Evolutionary conservation across 1,140 invertebrate genomes (phyloP).

Genomic region (Lepidurus apus): DNA sequence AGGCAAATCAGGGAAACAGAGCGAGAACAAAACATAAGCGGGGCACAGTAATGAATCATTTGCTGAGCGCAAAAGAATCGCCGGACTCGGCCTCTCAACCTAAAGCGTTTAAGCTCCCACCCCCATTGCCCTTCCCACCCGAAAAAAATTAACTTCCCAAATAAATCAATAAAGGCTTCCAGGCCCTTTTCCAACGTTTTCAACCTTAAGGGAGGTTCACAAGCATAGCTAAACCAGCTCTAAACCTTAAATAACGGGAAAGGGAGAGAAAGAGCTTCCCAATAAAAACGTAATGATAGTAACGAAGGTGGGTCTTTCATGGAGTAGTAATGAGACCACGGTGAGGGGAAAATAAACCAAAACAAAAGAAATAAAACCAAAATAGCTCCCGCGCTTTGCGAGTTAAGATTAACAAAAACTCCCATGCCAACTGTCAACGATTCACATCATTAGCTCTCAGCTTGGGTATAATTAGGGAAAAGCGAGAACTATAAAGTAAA

Average conservation of each 20-base stretch:
- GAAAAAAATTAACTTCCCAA: neutral
- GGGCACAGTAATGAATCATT: slow-evolving; percentile 3
- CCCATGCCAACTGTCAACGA: no score
- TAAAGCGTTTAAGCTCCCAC: neutral
- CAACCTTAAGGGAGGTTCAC: neutral
- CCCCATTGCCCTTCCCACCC: neutral
- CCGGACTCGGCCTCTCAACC: neutral
- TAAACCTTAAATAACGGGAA: neutral
- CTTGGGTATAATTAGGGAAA: neutral
- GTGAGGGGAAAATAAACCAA: neutral
- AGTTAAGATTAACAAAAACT: no score
- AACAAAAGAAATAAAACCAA: neutral
- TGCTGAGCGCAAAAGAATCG: neutral
- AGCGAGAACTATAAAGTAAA: neutral
- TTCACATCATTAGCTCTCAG: no score
- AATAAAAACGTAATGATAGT: neutral
- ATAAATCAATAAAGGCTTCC: slow-evolving; percentile 14
- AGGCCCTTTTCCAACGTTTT: neutral
- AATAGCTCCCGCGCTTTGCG: neutral
- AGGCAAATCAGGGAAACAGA: neutral
- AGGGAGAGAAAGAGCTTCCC: neutral
- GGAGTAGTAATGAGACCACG: neutral
- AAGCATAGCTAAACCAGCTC: neutral
- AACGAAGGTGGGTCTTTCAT: neutral
- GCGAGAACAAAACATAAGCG: neutral